phyloP scores from a whole-genome alignment of 2,797 vertebrate genomes.

The Poeciliopsis infans region DNA sequence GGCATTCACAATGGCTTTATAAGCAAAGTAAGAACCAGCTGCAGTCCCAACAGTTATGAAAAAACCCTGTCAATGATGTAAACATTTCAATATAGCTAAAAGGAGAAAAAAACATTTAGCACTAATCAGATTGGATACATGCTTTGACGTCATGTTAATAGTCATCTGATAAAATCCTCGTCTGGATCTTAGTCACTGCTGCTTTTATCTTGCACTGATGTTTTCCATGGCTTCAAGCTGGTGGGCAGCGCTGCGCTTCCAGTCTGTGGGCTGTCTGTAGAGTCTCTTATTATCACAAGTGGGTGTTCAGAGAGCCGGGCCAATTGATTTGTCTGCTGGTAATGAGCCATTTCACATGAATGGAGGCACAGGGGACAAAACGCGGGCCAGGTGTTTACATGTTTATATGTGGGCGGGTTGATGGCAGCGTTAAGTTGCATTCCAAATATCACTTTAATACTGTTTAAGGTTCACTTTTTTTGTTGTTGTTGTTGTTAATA shows the following conservation, averaged over 20 bases:
- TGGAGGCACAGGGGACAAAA: conserved; percentile 64
- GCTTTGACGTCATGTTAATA: conserved; percentile 41
- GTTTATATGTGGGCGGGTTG: conserved; percentile 59
- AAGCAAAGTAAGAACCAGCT: background rate
- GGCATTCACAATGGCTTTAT: background rate
- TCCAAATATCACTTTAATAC: conserved; percentile 23
- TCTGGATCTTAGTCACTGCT: conserved; percentile 59
- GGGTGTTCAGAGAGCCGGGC: conserved; percentile 78
- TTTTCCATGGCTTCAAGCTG: conserved; percentile 50
- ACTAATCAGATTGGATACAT: conserved; percentile 21
- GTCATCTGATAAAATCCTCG: conserved; percentile 48
- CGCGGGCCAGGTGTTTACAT: conserved; percentile 65
- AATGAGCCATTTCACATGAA: conserved; percentile 78
- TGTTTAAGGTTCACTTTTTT: conserved; percentile 15
- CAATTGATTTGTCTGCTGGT: conserved; percentile 83
- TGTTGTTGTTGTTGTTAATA: conserved; percentile 11
- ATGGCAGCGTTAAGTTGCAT: conserved; percentile 41
- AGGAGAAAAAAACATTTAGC: conserved; percentile 5
- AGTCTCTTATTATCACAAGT: conserved; percentile 80
- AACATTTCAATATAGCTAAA: conserved; percentile 6
- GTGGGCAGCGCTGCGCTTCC: conserved; percentile 57
- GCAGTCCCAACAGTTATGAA: background rate
- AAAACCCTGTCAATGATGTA: background rate
- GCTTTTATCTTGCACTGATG: conserved; percentile 51
- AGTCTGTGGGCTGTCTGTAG: conserved; percentile 70